Percentiles rank a stretch among this genome's conserved stretches.
Evolutionary conservation across 2,113 vertebrate species (phyloP).

Genomic region (Tragelaphus buxtoni): DNA sequence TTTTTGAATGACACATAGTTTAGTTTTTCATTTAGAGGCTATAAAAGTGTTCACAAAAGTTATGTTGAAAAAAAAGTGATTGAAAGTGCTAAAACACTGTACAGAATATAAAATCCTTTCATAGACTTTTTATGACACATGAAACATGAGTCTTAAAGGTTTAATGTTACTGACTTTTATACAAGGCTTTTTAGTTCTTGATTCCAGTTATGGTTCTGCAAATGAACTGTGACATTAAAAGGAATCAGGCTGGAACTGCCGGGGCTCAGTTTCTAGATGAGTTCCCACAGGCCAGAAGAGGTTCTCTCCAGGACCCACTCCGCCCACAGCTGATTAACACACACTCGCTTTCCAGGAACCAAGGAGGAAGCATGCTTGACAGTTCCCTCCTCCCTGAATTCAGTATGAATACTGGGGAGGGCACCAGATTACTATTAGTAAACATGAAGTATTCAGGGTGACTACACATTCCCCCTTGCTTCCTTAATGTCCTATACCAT

Average conservation of each 20-base stretch:
- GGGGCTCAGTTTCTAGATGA: constrained; percentile 79
- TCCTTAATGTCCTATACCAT: constrained; percentile 64
- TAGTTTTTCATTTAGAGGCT: constrained; percentile 91
- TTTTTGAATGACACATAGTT: constrained; percentile 89
- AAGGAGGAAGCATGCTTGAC: constrained; percentile 68
- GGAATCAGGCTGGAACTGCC: constrained; percentile 85
- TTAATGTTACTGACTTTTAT: constrained; percentile 91
- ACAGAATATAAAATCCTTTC: constrained; percentile 91
- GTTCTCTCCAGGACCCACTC: constrained; percentile 71
- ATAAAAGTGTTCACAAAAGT: constrained; percentile 92
- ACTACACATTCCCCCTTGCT: constrained; percentile 60
- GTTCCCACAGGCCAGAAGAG: constrained; percentile 77
- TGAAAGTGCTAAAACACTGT: constrained; percentile 88
- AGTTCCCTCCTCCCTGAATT: constrained; percentile 73
- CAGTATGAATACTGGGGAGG: constrained; percentile 71
- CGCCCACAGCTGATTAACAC: constrained; percentile 72
- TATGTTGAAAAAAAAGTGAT: constrained; percentile 88
- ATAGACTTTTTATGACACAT: constrained; percentile 90
- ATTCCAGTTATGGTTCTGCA: constrained; percentile 89
- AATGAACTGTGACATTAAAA: constrained; percentile 92
- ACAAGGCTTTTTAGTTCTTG: constrained; percentile 90
- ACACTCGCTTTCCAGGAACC: constrained; percentile 61
- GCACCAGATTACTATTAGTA: constrained; percentile 66
- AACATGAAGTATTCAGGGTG: constrained; percentile 66
- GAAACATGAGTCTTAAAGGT: constrained; percentile 91